Evolutionary conservation across 2,113 vertebrate species (phyloP).

Genomic region (Labeo rohita): DNA sequence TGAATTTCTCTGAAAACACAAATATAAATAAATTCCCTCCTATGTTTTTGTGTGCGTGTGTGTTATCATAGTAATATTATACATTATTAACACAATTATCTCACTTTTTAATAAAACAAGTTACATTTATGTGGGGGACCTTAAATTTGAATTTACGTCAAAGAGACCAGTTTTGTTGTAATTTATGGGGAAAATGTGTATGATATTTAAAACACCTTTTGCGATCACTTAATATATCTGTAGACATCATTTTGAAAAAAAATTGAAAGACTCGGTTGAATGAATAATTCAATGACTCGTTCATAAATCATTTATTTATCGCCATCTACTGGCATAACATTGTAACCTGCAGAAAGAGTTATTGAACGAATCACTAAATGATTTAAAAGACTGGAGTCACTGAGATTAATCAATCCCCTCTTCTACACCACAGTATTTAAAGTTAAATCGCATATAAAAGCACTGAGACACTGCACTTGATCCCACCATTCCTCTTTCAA

Average conservation of each 20-base stretch:
- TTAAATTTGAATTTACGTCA: neutral
- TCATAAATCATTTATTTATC: neutral
- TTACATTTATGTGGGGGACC: neutral
- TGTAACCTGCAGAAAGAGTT: neutral
- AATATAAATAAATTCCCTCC: neutral
- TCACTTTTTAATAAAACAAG: neutral
- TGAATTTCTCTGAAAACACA: neutral
- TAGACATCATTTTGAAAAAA: no score
- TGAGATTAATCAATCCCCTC: neutral
- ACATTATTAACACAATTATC: neutral
- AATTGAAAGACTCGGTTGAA: neutral
- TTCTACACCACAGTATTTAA: neutral
- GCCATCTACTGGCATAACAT: neutral
- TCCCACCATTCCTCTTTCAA: slow-evolving; percentile 50
- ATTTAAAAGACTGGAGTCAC: neutral
- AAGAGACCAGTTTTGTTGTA: neutral
- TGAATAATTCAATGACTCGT: neutral
- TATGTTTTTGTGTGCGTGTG: neutral
- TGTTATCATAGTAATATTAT: neutral
- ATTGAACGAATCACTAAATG: no score
- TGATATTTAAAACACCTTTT: neutral
- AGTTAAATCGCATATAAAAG: neutral
- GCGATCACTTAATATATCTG: neutral
- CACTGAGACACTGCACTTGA: neutral
- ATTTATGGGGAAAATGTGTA: neutral